Base-by-base conservation (phyloP, 2,113 vertebrate genomes). In the Callocephalon fimbriatum region DNA sequence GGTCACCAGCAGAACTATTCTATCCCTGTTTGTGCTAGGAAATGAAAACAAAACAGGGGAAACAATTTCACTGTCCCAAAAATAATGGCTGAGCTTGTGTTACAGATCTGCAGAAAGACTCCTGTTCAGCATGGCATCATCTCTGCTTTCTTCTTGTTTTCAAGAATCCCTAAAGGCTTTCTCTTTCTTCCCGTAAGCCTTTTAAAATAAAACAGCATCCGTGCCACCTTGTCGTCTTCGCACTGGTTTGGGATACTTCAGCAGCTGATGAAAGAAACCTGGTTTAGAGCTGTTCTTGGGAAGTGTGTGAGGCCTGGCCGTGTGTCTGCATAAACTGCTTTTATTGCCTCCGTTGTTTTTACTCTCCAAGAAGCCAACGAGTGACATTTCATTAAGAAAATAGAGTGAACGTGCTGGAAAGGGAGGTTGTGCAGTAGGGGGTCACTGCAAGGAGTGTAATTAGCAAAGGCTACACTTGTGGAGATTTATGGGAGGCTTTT, bases 321-420 rank as follows among this genome's bases (percentile, higher is more conserved):
- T 97, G 96, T 82, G 82, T 97, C 94, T 94, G 97, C 97, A 97
- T 98, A 97, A 98, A 98, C 97, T 23, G 12, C 83, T 97, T 98
- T 98, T 98, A 98, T 97, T 94, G 96, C 96, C 91, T 96, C 97
- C 97, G 66, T 98, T 97, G 97, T 96, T 98, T 97, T 98, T 95
- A 95, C 94, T 97, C 96, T 98, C 88, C 95, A 92, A 97, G 96
- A 98, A 98, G 98, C 93, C 96, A 98, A 86, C 21, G 71, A 98
- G 97, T 97, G 97, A 96, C 97, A 97, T 98, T 98, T 98, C 73
- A n/a, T 97, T 98, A 97, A 97, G 98, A 97, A 98, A 98, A 98
- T 96, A 97, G 90, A 98, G 97, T 97, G 96, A 98, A 97, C 63
- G 89, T 97, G 98, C 97, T 97, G 78, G 95, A 97, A 98, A 96